These are phyloP conservation scores for Diaphora mendica DNA, from an alignment of 2,888 invertebrate genomes.

Conservation along the genomic window DNA sequence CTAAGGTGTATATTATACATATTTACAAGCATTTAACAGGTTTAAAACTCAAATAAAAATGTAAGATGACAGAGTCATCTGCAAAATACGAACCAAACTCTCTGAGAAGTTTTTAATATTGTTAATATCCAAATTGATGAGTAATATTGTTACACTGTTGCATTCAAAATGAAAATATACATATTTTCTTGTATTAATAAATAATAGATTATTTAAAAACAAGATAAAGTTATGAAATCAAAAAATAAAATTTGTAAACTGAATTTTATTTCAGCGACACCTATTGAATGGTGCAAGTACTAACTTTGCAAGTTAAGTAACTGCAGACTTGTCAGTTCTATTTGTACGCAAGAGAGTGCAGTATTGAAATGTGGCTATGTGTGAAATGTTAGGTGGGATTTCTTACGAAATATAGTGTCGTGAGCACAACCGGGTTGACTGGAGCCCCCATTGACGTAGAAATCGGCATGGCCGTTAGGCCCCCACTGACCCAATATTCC, in stretches of 20 bases:
- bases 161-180: not conserved
- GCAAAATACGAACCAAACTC: conserved; percentile 4
- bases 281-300: not conserved
- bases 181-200: too few relatives aligned
- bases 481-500: conserved; percentile 96
- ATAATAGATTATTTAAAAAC: too few relatives aligned
- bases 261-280: conserved; percentile 1
- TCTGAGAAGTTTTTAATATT: too few relatives aligned
- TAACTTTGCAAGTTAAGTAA: not conserved
- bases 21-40: not conserved
- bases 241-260: not conserved
- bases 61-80: conserved; percentile 33
- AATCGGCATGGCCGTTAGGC: conserved; percentile 95
- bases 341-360: not conserved
- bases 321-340: not conserved
- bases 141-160: too few relatives aligned
- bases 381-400: not conserved
- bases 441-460: conserved; percentile 95
- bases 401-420: conserved; percentile 92
- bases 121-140: not conserved
- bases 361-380: not conserved
- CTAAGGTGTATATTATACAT: not conserved
- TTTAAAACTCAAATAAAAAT: not conserved
- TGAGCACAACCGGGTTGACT: conserved; percentile 95
- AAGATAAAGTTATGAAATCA: too few relatives aligned